These are phyloP conservation scores for Ormyrus rosae DNA, from an alignment of 2,888 invertebrate species.

Conservation along the genomic window DNA sequence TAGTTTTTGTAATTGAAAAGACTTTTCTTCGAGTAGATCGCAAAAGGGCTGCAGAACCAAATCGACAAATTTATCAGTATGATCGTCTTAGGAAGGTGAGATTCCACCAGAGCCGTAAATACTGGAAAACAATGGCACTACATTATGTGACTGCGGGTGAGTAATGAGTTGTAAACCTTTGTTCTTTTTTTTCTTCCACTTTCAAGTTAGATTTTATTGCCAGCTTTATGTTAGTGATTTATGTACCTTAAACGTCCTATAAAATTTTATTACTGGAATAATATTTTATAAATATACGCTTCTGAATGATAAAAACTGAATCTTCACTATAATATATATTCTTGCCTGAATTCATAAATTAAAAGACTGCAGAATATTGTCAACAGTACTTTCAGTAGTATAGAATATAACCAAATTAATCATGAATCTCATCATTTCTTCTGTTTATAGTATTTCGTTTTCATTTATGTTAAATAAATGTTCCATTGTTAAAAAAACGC, in stretches of 20 bases:
- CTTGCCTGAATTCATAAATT: too few species aligned
- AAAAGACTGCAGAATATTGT: background rate
- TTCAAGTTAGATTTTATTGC: background rate
- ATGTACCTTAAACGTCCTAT: background rate
- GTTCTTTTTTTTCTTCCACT: background rate
- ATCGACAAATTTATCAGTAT: constrained; percentile 38
- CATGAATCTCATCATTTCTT: constrained; percentile 37
- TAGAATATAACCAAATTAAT: constrained; percentile 35
- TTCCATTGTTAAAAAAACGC: constrained; percentile 31
- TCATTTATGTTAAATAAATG: constrained; percentile 35
- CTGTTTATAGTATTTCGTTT: constrained; percentile 47
- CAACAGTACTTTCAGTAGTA: background rate
- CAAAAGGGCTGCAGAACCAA: constrained; percentile 22
- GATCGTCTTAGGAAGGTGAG: constrained; percentile 51
- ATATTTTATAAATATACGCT: background rate
- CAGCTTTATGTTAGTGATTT: background rate
- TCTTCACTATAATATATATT: too few species aligned
- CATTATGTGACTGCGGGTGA: constrained; percentile 48
- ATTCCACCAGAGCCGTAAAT: constrained; percentile 27
- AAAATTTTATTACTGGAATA: background rate
- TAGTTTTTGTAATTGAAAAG: constrained; percentile 10
- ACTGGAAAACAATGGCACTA: constrained; percentile 50
- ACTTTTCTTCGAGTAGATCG: constrained; percentile 41
- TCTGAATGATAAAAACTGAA: too few species aligned
- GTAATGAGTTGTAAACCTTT: constrained; percentile 29